Evolutionary conservation across 2,888 invertebrate species (phyloP).

Genomic region (Quadriops clusia): DNA sequence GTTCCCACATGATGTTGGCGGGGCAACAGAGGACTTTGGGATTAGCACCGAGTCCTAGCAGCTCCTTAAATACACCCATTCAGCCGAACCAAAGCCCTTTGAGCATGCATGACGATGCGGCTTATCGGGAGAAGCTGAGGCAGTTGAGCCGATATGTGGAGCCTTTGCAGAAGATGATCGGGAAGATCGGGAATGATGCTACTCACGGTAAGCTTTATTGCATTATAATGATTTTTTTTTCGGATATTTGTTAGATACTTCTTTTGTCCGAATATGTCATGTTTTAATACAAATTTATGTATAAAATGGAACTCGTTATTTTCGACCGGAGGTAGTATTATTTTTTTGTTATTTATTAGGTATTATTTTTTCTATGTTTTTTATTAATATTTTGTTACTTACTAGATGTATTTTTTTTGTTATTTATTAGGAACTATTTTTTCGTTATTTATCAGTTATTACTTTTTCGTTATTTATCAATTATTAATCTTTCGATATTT

Average conservation of each 20-base stretch:
- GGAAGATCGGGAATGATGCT: constrained; percentile 74
- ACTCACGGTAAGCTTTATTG: constrained; percentile 40
- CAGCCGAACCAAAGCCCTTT: constrained; percentile 52
- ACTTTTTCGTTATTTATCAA: no score
- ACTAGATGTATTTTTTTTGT: no score
- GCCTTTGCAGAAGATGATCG: constrained; percentile 81
- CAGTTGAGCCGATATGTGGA: constrained; percentile 91
- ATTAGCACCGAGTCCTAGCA: constrained; percentile 71
- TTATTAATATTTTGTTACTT: no score
- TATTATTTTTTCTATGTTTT: constrained; percentile 4
- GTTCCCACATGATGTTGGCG: constrained; percentile 50
- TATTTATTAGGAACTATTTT: no score
- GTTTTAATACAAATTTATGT: no score
- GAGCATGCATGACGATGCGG: constrained; percentile 68
- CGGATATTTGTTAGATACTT: no score
- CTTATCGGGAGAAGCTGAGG: constrained; percentile 85
- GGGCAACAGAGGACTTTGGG: constrained; percentile 33
- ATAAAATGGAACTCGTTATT: no score
- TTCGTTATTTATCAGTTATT: no score
- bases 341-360: constrained; percentile 5
- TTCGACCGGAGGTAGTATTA: no score
- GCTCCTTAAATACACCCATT: constrained; percentile 69
- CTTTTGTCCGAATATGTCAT: no score
- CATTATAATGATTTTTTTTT: constrained; percentile 1
- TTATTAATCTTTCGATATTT: no score